Base-by-base conservation (phyloP, 1,140 invertebrate species). In the Lepidostoma basale region DNA sequence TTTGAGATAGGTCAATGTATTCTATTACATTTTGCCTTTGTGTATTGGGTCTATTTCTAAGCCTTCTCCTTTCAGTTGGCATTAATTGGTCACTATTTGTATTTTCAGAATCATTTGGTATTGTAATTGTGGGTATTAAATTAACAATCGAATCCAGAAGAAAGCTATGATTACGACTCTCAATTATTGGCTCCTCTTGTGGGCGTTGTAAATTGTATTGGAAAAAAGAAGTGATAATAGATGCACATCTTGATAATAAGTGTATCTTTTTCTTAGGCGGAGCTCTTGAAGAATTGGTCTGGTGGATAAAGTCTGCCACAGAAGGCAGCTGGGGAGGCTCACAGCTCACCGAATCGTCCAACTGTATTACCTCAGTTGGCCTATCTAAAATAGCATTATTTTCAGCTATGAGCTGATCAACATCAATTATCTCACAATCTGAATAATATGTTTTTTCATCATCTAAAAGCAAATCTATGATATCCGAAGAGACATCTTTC, bases 361-460 rank as follows among this genome's bases (percentile, higher is more conserved):
- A 16, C 18, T 54, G 23, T 18, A 54, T 54, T 1, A 54, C 26
- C 16, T 54, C n/a, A 26, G 16, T 26, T n/a, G 23, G 1, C 14
- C 25, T 30, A 33, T 23, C 23, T 14, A 59, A 59, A 0, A 59
- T 23, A 10, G 54, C 54, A 59, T 59, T 40, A 23, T 59, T 59
- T 9, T 40, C 6, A 5, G 54, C 54, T 39, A 59, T 25, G 6
- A 59, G n/a, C 12, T 4, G 9, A 25, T 59, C 54, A 1, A 59
- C 54, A 59, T 59, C 54, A 3, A 59, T 22, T 39, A 59, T 59
- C 18, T 59, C 54, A 40, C 54, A 59, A 23, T 59, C 54, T 12
- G 54, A 59, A 59, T 59, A 30, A 28, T 59, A 40, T 22, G 26
- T 59, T 23, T 40, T 59, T 12, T 36, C 18, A 40, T 59, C 49